Evolutionary conservation across 2,113 vertebrate species (phyloP).

Genomic region (Pygathrix nemaeus): DNA sequence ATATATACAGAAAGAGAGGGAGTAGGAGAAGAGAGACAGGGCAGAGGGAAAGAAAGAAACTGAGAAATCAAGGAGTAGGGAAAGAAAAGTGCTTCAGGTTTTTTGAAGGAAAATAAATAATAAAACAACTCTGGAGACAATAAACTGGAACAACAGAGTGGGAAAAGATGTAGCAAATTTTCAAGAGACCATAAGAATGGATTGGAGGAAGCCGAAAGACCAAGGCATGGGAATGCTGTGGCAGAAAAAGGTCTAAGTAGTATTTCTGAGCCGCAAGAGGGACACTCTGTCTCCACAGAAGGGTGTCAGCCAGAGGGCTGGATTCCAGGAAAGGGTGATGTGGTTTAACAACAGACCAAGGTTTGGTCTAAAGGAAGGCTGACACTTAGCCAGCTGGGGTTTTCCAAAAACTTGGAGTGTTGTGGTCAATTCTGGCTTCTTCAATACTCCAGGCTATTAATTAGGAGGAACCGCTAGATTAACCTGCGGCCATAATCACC

Average conservation of each 20-base stretch:
- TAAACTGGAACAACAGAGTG: not conserved
- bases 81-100: not conserved
- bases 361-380: constrained; percentile 33
- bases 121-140: not conserved
- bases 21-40: not conserved
- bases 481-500: constrained; percentile 63
- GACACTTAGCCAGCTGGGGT: constrained; percentile 57
- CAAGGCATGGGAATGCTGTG: constrained; percentile 12
- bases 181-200: not conserved
- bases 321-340: constrained; percentile 67
- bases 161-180: not conserved
- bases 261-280: constrained; percentile 51
- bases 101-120: constrained; percentile 10
- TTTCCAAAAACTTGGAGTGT: constrained; percentile 53
- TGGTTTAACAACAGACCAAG: constrained; percentile 47
- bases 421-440: constrained; percentile 69
- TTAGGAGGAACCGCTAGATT: constrained; percentile 66
- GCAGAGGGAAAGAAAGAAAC: not conserved
- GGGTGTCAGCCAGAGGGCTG: constrained; percentile 72
- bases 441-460: constrained; percentile 57
- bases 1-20: not conserved
- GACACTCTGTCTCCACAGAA: constrained; percentile 73
- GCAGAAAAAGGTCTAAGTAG: constrained; percentile 40
- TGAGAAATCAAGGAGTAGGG: not conserved
- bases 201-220: not conserved